A percentile compares a stretch with the other conserved stretches of the same genome.
Evolutionary conservation across 2,797 vertebrate species (phyloP).

Genomic region (Molossus molossus): DNA sequence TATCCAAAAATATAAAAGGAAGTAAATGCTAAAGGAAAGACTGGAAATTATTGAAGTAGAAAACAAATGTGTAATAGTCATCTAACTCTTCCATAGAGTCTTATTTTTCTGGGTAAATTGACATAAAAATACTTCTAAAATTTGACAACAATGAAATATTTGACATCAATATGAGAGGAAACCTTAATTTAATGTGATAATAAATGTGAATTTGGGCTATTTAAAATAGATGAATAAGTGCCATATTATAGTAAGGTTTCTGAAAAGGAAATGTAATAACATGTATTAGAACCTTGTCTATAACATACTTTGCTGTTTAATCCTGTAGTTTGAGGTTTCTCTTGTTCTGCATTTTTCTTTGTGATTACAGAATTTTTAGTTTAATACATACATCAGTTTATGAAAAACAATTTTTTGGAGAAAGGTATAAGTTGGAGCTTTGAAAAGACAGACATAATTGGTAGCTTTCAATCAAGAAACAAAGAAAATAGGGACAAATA

Average conservation of each 20-base stretch:
- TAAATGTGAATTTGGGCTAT: conserved; percentile 89
- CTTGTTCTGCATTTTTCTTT: conserved; percentile 84
- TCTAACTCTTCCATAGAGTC: conserved; percentile 87
- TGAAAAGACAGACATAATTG: background rate
- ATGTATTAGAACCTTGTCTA: conserved; percentile 86
- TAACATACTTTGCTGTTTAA: conserved; percentile 86
- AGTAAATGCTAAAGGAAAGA: background rate
- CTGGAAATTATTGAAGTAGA: background rate
- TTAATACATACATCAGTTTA: conserved; percentile 91
- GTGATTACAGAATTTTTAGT: conserved; percentile 91
- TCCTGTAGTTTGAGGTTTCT: conserved; percentile 87
- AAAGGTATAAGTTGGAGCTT: conserved; percentile 2
- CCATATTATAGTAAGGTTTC: conserved; percentile 83
- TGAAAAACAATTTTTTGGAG: conserved; percentile 82
- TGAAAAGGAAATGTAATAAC: conserved; percentile 86
- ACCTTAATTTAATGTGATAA: conserved; percentile 89
- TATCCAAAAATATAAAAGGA: background rate
- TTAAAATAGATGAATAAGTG: conserved; percentile 86
- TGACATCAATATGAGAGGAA: conserved; percentile 85
- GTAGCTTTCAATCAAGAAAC: background rate
- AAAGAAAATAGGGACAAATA: background rate
- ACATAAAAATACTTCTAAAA: conserved; percentile 87
- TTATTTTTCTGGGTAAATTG: conserved; percentile 89
- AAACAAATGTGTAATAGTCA: conserved; percentile 66
- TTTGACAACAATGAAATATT: conserved; percentile 80